These are phyloP conservation scores for Mastomys natalensis DNA, from an alignment of 2,113 vertebrate genomes.

Conservation along the genomic window DNA sequence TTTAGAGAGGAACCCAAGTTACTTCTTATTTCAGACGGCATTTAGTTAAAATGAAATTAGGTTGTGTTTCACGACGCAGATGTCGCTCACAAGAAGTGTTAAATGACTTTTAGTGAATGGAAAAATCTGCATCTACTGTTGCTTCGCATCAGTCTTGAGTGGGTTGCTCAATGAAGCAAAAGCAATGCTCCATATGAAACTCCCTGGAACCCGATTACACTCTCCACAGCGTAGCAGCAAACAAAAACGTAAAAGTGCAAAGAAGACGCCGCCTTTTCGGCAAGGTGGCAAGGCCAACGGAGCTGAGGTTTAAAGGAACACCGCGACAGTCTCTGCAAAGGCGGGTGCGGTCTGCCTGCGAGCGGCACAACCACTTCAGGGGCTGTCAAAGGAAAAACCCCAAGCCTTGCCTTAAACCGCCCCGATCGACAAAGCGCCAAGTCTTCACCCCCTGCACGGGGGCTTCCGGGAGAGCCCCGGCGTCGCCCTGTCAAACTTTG, in stretches of 20 bases:
- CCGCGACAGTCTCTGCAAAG: slow-evolving; percentile 22
- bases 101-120: slow-evolving; percentile 74
- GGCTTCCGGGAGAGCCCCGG: background rate
- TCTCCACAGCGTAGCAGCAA: background rate
- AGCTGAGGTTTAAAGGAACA: slow-evolving; percentile 27
- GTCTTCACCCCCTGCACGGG: background rate
- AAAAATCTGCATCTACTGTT: slow-evolving; percentile 66
- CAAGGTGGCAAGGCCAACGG: background rate
- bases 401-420: slow-evolving; percentile 35
- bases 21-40: slow-evolving; percentile 12
- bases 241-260: background rate
- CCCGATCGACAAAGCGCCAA: slow-evolving; percentile 11
- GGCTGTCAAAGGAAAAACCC: slow-evolving; percentile 63
- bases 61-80: background rate
- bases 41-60: slow-evolving; percentile 59
- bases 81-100: slow-evolving; percentile 34
- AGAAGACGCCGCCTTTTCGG: slow-evolving; percentile 7
- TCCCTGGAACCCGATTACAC: background rate
- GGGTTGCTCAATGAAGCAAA: slow-evolving; percentile 53
- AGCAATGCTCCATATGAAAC: background rate
- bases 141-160: slow-evolving; percentile 46
- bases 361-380: background rate
- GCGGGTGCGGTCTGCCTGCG: slow-evolving; percentile 22
- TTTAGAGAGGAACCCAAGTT: slow-evolving; percentile 14
- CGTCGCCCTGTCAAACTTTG: slow-evolving; percentile 39